phyloP scores from a whole-genome alignment of 2,888 invertebrate species.

The Imbricaverruca yamaguchii region DNA sequence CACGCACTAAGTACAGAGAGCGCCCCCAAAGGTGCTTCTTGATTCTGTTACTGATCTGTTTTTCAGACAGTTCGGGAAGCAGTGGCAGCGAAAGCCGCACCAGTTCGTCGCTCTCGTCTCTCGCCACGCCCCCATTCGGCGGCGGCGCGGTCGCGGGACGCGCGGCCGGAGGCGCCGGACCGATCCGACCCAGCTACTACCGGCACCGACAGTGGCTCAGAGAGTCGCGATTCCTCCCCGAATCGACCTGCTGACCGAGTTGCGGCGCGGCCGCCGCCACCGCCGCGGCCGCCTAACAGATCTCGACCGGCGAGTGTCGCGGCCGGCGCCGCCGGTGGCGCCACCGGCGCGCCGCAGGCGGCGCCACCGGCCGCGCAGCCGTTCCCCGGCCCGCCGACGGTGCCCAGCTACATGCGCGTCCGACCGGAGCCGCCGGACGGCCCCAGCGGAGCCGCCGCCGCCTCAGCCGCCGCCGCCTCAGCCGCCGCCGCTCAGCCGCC shows the following conservation, averaged over 20 bases:
- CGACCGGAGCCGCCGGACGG: background rate
- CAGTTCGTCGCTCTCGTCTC: constrained; percentile 35
- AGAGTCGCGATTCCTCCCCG: constrained; percentile 38
- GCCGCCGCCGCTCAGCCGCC: too few species aligned
- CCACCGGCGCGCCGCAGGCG: constrained; percentile 20
- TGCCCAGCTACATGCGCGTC: constrained; percentile 22
- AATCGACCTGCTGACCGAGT: constrained; percentile 37
- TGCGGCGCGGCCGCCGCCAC: constrained; percentile 23
- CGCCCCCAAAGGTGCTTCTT: constrained; percentile 16
- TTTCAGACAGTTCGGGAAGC: constrained; percentile 54
- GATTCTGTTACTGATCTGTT: constrained; percentile 40
- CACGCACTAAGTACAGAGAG: background rate
- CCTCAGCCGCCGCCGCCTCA: too few species aligned
- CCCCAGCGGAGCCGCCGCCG: too few species aligned
- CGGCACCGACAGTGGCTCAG: constrained; percentile 36
- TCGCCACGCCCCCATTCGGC: constrained; percentile 35
- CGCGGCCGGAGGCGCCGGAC: constrained; percentile 33
- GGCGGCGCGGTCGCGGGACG: background rate
- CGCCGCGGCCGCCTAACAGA: constrained; percentile 14
- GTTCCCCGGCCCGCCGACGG: constrained; percentile 30
- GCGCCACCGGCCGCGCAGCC: constrained; percentile 28
- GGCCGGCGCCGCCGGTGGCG: background rate
- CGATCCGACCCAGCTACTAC: constrained; percentile 23
- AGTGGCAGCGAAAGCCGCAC: constrained; percentile 38
- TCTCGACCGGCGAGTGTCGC: background rate